Conservation (phyloP, 2,797 vertebrate genomes). For the Brachymystax lenok region DNA sequence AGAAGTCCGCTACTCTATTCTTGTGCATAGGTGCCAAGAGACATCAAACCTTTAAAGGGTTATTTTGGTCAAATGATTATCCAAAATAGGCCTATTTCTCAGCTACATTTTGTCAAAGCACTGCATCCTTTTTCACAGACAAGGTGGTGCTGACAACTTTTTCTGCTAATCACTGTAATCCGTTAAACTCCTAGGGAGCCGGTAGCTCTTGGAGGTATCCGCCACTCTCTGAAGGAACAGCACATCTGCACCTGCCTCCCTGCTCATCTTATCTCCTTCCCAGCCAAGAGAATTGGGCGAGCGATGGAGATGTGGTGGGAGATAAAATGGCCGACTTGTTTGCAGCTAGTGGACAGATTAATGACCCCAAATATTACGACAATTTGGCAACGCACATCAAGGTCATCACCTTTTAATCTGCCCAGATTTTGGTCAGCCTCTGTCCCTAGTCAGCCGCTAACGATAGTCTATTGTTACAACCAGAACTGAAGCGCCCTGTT, state of each 20-base stretch:
- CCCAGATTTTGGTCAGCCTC: background rate
- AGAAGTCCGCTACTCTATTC: background rate
- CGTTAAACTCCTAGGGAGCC: constrained; percentile 34
- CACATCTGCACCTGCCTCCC: constrained; percentile 16
- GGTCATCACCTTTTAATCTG: constrained; percentile 30
- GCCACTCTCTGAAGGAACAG: constrained; percentile 10
- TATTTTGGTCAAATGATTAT: background rate
- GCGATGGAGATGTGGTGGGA: constrained; percentile 7
- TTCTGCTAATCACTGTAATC: constrained; percentile 46
- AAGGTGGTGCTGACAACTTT: constrained; percentile 32
- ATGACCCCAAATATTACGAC: constrained; percentile 39
- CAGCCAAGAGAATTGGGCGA: background rate
- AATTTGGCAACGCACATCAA: constrained; percentile 18
- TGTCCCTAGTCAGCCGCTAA: background rate
- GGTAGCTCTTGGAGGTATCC: constrained; percentile 22
- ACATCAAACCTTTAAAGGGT: background rate
- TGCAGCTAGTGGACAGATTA: constrained; percentile 36
- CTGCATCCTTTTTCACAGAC: constrained; percentile 1
- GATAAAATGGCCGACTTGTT: constrained; percentile 26
- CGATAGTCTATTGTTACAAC: background rate
- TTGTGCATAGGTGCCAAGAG: background rate
- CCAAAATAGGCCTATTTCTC: constrained; percentile 4
- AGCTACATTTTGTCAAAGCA: constrained; percentile 27
- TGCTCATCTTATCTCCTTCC: background rate
- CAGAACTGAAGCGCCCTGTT: background rate